A percentile compares a stretch with the other conserved stretches of the same genome.
Evolutionary conservation across 2,113 vertebrate species (phyloP).

Genomic region (Emydura subglobosa): DNA sequence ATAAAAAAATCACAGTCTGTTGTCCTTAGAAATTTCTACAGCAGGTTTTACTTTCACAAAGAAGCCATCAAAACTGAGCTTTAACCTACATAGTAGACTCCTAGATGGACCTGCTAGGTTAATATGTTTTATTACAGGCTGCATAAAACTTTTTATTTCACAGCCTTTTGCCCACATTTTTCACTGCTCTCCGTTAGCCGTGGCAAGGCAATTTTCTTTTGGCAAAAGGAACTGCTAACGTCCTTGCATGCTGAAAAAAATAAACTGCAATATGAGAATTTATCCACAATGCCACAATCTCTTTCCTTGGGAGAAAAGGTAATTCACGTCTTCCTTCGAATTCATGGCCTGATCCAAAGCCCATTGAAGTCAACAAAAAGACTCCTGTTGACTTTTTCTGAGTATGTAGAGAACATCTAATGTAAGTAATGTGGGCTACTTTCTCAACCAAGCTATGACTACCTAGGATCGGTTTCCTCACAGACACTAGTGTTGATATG

Average conservation of each 20-base stretch:
- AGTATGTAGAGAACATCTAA: conserved; percentile 6
- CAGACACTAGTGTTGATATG: conserved; percentile 67
- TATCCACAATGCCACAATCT: conserved; percentile 25
- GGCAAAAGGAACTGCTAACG: not conserved
- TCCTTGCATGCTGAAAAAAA: not conserved
- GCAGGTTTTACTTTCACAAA: not conserved
- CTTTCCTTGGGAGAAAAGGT: not conserved
- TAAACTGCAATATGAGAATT: not conserved
- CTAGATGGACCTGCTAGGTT: accelerated
- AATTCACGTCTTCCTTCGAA: not conserved
- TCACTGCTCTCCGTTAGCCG: not conserved
- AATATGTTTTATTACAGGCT: not conserved
- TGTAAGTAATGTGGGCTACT: conserved; percentile 38
- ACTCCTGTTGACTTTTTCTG: not conserved
- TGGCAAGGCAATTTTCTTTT: not conserved
- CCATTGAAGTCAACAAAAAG: conserved; percentile 3
- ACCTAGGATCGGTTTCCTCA: conserved; percentile 1
- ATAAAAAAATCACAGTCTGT: not conserved
- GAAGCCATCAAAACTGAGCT: not conserved
- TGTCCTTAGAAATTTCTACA: not conserved
- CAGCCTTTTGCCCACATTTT: not conserved
- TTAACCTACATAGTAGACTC: not conserved
- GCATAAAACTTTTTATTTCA: not conserved
- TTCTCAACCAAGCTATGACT: conserved; percentile 42
- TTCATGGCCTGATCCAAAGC: not conserved